Conservation (phyloP, 2,113 vertebrate species). For the Zapornia atra region DNA sequence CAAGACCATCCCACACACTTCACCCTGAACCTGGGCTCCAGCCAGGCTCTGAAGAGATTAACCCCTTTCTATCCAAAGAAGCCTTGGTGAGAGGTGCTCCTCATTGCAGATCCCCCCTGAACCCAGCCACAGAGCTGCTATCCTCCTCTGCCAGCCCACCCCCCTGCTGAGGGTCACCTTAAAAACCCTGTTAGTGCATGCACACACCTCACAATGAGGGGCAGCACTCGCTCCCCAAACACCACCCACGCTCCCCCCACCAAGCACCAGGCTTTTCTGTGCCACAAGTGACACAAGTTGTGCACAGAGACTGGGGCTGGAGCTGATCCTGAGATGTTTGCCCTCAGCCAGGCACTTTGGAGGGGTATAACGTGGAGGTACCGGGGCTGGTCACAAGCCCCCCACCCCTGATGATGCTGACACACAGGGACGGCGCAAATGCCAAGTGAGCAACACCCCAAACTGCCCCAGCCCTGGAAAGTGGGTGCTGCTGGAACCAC, state of each 20-base stretch:
- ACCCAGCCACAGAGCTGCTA: background rate
- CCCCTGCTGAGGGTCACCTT: background rate
- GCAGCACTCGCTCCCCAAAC: accelerated
- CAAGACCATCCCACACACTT: background rate
- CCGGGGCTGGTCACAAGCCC: accelerated
- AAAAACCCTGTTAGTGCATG: too few relatives aligned
- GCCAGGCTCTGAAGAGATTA: background rate
- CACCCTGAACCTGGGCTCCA: background rate
- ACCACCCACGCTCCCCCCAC: too few relatives aligned
- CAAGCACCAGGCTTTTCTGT: accelerated
- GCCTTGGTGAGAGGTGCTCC: background rate
- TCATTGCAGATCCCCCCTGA: background rate
- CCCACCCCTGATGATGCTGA: background rate
- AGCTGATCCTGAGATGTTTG: accelerated
- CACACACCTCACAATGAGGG: accelerated
- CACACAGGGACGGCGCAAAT: background rate
- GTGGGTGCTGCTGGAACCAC: background rate
- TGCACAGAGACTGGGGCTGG: accelerated
- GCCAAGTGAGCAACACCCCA: accelerated
- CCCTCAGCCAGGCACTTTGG: background rate
- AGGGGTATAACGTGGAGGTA: accelerated
- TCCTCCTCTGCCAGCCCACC: background rate
- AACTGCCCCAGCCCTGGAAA: background rate
- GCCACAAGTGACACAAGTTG: accelerated
- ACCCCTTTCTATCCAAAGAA: background rate